Percentiles rank a stretch among this genome's conserved stretches.
phyloP scores from a whole-genome alignment of 2,113 vertebrate genomes.

The Apeltes quadracus region DNA sequence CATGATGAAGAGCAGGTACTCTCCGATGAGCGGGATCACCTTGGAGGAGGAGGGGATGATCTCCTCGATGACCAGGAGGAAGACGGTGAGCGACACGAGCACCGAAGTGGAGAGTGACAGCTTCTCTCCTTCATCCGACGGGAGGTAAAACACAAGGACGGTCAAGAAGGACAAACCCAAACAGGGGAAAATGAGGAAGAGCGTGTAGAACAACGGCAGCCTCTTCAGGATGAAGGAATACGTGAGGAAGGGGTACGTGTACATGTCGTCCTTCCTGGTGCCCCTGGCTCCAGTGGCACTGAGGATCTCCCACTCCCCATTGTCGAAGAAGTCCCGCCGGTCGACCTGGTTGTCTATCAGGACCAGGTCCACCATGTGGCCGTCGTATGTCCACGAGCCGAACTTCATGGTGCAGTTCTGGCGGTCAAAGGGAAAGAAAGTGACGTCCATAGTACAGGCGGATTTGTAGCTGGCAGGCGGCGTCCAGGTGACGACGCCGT shows the following conservation, averaged over 20 bases:
- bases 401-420: constrained; percentile 99
- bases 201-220: constrained; percentile 93
- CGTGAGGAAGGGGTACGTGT: constrained; percentile 90
- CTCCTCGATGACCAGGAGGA: constrained; percentile 96
- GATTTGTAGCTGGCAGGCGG: constrained; percentile 96
- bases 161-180: constrained; percentile 94
- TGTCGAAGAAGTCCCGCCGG: constrained; percentile 96
- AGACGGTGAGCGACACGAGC: constrained; percentile 96
- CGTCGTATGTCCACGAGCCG: constrained; percentile 96
- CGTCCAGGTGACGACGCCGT: constrained; percentile 89
- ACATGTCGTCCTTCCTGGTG: constrained; percentile 85
- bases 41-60: constrained; percentile 98
- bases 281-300: constrained; percentile 90
- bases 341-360: constrained; percentile 91
- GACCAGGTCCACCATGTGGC: constrained; percentile 92
- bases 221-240: constrained; percentile 95
- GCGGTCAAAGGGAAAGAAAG: constrained; percentile 95
- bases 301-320: constrained; percentile 97
- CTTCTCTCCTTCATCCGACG: constrained; percentile 97
- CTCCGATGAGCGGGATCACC: constrained; percentile 95
- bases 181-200: constrained; percentile 95
- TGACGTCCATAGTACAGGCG: constrained; percentile 96
- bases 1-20: constrained; percentile 97
- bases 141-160: constrained; percentile 94
- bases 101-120: constrained; percentile 95